Evolutionary conservation across 2,797 vertebrate genomes (phyloP).

Genomic region (Gephyroberyx darwinii): DNA sequence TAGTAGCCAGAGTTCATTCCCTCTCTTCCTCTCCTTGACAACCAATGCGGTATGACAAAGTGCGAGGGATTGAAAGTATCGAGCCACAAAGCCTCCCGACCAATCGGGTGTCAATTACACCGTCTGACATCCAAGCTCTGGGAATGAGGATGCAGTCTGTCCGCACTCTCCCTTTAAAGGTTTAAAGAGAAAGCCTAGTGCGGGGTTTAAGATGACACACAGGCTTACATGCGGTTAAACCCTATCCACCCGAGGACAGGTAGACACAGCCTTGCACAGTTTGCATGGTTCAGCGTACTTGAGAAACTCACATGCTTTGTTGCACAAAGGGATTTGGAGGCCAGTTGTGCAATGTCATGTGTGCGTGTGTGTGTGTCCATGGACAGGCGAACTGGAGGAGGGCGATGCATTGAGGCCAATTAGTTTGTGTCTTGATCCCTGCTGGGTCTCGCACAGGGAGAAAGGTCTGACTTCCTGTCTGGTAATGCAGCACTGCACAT

Average conservation of each 20-base stretch:
- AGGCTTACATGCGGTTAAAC: conserved; percentile 7
- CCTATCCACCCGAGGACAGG: conserved; percentile 33
- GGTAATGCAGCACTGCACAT: conserved; percentile 16
- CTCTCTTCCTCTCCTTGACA: conserved; percentile 31
- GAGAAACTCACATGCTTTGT: neutral
- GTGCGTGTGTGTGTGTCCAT: conserved; percentile 12
- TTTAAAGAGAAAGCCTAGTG: conserved; percentile 49
- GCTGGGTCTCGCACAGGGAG: conserved; percentile 37
- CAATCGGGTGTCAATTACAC: conserved; percentile 56
- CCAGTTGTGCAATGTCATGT: neutral
- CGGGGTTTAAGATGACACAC: conserved; percentile 51
- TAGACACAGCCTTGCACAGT: conserved; percentile 13
- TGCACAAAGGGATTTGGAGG: neutral
- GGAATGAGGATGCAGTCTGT: conserved; percentile 37
- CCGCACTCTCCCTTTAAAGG: conserved; percentile 56
- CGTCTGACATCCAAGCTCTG: conserved; percentile 42
- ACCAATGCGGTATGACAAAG: conserved; percentile 14
- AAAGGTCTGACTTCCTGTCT: conserved; percentile 36
- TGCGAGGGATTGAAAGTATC: conserved; percentile 42
- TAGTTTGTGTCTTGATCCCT: conserved; percentile 54
- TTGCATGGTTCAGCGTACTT: neutral
- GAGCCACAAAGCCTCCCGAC: conserved; percentile 24
- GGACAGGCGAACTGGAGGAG: conserved; percentile 25
- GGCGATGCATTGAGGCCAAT: conserved; percentile 64
- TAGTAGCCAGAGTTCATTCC: conserved; percentile 13